Percentiles rank a stretch among this genome's conserved stretches.
phyloP scores from a whole-genome alignment of 2,113 vertebrate genomes.

The Columba livia region DNA sequence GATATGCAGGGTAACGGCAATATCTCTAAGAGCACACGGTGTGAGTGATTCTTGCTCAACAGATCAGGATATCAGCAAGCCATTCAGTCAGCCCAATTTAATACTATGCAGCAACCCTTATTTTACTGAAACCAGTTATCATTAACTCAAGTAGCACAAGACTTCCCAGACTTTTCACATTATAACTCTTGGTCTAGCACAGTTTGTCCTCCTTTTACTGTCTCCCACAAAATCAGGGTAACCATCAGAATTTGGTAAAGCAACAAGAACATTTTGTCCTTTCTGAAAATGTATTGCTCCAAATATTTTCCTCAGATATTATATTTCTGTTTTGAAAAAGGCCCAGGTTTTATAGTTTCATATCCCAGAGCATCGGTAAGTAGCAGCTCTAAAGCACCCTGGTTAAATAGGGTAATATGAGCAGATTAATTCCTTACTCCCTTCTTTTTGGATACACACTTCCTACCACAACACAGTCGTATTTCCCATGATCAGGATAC shows the following conservation, averaged over 20 bases:
- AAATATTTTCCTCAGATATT: not conserved
- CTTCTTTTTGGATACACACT: not conserved
- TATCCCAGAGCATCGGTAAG: not conserved
- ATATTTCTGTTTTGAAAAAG: not conserved
- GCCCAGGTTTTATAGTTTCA: not conserved
- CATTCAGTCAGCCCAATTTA: slow-evolving; percentile 16
- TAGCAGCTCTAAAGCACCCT: not conserved
- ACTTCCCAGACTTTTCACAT: not conserved
- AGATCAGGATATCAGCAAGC: slow-evolving; percentile 3
- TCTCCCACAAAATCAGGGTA: not conserved
- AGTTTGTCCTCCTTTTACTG: not conserved
- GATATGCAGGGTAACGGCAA: not conserved
- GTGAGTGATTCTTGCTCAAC: not conserved
- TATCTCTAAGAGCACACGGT: not conserved
- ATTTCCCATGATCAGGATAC: not conserved
- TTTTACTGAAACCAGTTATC: not conserved
- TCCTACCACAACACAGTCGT: not conserved
- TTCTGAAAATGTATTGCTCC: not conserved
- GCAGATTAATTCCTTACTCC: not conserved
- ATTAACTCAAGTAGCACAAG: slow-evolving; percentile 56
- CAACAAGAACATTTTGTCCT: not conserved
- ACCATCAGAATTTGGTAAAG: not conserved
- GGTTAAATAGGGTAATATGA: rapidly evolving
- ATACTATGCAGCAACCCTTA: slow-evolving; percentile 41
- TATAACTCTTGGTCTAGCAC: not conserved